These are phyloP conservation scores for Schizopygopsis malacanthus DNA, from an alignment of 2,797 vertebrate species.

Conservation along the genomic window DNA sequence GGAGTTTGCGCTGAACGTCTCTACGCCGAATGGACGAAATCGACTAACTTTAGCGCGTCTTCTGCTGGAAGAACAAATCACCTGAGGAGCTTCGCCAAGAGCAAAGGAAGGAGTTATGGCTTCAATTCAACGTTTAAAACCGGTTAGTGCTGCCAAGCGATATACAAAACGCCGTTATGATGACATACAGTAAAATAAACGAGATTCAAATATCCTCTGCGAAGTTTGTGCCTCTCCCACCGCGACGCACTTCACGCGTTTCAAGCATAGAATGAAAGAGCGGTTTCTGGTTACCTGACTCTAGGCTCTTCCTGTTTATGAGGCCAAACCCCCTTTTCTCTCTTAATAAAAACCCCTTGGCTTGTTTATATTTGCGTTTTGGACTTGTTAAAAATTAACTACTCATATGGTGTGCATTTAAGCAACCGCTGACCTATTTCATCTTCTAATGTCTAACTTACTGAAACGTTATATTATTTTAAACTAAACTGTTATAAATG, in stretches of 20 bases:
- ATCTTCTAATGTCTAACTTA: neutral
- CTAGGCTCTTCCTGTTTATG: slow-evolving; percentile 43
- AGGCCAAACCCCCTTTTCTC: slow-evolving; percentile 36
- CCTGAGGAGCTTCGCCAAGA: slow-evolving; percentile 33
- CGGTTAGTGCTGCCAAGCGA: neutral
- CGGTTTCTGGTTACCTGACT: slow-evolving; percentile 53
- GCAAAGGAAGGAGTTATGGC: neutral
- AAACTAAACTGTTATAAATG: neutral
- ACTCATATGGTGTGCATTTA: slow-evolving; percentile 18
- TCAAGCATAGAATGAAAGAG: slow-evolving; percentile 2
- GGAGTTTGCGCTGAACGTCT: neutral
- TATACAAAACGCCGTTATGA: neutral
- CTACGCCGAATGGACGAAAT: neutral
- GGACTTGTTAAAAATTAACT: slow-evolving; percentile 40
- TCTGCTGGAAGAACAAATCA: neutral
- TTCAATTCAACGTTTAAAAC: neutral
- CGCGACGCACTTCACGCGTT: neutral
- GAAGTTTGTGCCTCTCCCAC: neutral
- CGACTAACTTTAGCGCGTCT: neutral
- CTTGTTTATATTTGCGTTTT: slow-evolving; percentile 5
- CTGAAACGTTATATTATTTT: neutral
- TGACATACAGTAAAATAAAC: neutral
- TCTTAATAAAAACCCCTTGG: neutral
- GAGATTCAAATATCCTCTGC: neutral
- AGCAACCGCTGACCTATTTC: slow-evolving; percentile 3